phyloP scores from a whole-genome alignment of 2,113 vertebrate species.

The Sinocyclocheilus anshuiensis region DNA sequence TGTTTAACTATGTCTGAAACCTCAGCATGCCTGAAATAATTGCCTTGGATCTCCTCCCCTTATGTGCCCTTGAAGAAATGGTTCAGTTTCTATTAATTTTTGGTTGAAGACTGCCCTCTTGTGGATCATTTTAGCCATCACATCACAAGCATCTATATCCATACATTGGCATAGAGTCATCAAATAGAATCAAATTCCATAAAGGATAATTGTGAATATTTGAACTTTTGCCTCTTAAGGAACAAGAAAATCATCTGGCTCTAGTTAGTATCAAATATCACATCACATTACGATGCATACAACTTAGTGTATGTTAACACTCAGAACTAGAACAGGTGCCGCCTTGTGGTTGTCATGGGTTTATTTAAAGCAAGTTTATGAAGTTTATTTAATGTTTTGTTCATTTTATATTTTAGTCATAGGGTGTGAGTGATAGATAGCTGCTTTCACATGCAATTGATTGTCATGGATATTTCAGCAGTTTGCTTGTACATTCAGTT shows the following conservation, averaged over 20 bases:
- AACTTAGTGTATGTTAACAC: neutral
- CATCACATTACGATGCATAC: neutral
- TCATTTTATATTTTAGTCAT: neutral
- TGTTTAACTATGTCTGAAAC: neutral
- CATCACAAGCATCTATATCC: neutral
- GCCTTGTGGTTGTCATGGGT: no score
- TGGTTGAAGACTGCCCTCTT: neutral
- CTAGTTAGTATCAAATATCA: neutral
- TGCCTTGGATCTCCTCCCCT: neutral
- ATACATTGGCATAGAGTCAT: neutral
- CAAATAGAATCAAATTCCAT: neutral
- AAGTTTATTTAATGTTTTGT: neutral
- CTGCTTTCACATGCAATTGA: no score
- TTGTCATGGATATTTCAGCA: no score
- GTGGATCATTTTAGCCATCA: neutral
- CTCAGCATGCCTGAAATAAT: neutral
- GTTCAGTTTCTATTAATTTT: neutral
- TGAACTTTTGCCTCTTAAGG: neutral
- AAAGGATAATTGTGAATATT: neutral
- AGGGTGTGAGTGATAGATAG: no score
- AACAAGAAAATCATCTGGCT: neutral
- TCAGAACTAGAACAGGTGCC: neutral
- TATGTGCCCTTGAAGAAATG: neutral
- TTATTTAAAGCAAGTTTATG: neutral
- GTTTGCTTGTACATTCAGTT: no score